Conservation (phyloP, 2,888 invertebrate genomes). For the Macrostomum cliftonense region DNA sequence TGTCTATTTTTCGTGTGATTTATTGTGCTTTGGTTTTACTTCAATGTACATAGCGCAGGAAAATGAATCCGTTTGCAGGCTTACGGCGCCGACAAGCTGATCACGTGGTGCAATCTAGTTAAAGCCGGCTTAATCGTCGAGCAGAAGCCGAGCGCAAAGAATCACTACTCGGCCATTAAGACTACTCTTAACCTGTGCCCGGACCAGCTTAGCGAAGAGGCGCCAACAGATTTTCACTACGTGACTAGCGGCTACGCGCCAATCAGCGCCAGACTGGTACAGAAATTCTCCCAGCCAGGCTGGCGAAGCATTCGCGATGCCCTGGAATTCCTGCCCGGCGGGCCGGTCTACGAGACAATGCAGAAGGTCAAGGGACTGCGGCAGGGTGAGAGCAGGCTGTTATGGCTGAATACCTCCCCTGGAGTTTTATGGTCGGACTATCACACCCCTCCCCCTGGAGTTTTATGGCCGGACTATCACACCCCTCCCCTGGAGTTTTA, state of each 20-base stretch:
- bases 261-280: slow-evolving; percentile 58
- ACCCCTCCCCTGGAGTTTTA: no score
- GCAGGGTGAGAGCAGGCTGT: not conserved
- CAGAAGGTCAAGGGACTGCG: slow-evolving; percentile 27
- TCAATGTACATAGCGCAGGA: no score
- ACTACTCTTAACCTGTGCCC: slow-evolving; percentile 4
- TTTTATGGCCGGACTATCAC: no score
- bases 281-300: slow-evolving; percentile 38
- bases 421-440: no score
- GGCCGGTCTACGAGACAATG: slow-evolving; percentile 40
- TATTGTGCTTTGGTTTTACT: no score
- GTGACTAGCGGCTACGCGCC: slow-evolving; percentile 81
- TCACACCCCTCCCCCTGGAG: no score
- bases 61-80: no score
- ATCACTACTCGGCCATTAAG: not conserved
- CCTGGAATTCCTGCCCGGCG: slow-evolving; percentile 57
- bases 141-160: not conserved
- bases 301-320: slow-evolving; percentile 59
- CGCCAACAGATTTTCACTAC: slow-evolving; percentile 57
- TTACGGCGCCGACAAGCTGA: not conserved
- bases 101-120: not conserved
- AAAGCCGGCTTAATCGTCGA: not conserved
- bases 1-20: no score
- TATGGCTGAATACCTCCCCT: not conserved
- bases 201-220: not conserved